A percentile compares a stretch with the other conserved stretches of the same genome.
phyloP scores from a whole-genome alignment of 2,113 vertebrate genomes.

The Tapirus terrestris region DNA sequence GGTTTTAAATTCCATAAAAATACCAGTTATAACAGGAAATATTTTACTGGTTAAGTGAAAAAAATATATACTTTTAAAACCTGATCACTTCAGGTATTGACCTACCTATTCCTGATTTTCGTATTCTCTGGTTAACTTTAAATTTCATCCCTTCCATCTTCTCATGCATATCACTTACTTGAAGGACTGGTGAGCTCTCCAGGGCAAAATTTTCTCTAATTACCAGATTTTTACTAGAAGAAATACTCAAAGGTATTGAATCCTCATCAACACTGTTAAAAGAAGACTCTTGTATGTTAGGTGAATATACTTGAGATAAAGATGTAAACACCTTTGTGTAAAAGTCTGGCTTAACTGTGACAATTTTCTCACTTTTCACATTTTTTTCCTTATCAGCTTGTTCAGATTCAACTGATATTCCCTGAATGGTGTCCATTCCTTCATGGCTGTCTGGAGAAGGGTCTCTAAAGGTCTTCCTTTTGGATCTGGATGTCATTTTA shows the following conservation, averaged over 20 bases:
- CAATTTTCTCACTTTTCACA: conserved; percentile 55
- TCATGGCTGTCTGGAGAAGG: conserved; percentile 48
- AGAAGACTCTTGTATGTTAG: conserved; percentile 46
- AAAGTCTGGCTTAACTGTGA: conserved; percentile 37
- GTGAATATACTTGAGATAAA: conserved; percentile 38
- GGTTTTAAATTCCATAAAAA: not conserved
- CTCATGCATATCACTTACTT: not conserved
- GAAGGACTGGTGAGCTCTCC: conserved; percentile 32
- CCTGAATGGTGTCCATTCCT: not conserved
- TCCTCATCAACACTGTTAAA: not conserved
- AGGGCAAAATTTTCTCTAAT: conserved; percentile 7
- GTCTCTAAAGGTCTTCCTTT: not conserved
- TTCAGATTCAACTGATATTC: not conserved
- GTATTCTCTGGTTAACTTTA: conserved; percentile 25
- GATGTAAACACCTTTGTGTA: conserved; percentile 42
- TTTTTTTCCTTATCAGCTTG: conserved; percentile 10
- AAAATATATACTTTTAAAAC: not conserved
- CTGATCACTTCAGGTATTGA: not conserved
- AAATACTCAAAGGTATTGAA: not conserved
- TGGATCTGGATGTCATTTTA: conserved; percentile 28
- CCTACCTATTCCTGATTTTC: conserved; percentile 78
- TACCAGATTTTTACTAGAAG: conserved; percentile 30
- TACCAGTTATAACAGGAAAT: not conserved
- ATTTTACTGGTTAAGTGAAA: not conserved
- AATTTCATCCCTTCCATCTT: not conserved